These are phyloP conservation scores for Scartelaos histophorus DNA, from an alignment of 2,113 vertebrate genomes.

Conservation along the genomic window DNA sequence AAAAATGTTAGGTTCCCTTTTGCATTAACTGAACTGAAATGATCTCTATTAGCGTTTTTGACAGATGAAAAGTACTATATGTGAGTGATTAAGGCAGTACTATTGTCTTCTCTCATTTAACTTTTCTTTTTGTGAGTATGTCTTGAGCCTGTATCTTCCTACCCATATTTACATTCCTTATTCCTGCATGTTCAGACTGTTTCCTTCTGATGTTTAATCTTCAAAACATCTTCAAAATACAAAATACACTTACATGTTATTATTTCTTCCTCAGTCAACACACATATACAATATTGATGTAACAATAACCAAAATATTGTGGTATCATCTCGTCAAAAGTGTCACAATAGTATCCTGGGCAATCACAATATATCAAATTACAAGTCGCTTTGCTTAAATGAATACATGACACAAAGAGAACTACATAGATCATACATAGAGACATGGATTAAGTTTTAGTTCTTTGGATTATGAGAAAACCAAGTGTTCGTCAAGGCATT, in stretches of 20 bases:
- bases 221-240: neutral
- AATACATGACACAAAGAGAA: too few species aligned
- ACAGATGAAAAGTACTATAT: neutral
- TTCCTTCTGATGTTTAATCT: neutral
- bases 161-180: neutral
- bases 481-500: too few species aligned
- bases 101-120: neutral
- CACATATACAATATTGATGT: neutral
- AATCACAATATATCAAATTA: too few species aligned
- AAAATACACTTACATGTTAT: neutral
- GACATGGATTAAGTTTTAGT: too few species aligned
- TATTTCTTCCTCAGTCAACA: neutral
- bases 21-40: neutral
- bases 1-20: conserved; percentile 18
- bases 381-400: too few species aligned
- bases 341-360: too few species aligned
- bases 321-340: too few species aligned
- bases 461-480: too few species aligned
- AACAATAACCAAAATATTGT: too few species aligned
- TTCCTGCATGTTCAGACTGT: neutral
- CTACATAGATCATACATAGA: too few species aligned
- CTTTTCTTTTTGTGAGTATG: neutral
- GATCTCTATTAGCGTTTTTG: neutral
- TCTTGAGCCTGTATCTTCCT: neutral
- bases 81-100: neutral